These are phyloP conservation scores for Serrognathus titanus DNA, from an alignment of 2,888 invertebrate species.

Conservation along the genomic window DNA sequence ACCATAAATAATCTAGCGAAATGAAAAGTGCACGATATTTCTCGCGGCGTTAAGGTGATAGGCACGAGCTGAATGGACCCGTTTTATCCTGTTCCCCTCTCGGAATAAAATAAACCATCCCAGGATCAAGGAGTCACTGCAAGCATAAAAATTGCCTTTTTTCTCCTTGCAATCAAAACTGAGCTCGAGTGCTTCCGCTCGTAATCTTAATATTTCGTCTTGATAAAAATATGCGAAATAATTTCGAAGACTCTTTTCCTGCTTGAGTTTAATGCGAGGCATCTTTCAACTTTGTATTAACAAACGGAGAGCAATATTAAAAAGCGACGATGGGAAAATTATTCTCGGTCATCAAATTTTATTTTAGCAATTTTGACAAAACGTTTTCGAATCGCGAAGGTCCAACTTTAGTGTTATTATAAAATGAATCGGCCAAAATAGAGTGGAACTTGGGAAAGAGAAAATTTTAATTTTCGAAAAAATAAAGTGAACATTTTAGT, in stretches of 20 bases:
- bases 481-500: no score
- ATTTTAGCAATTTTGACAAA: no score
- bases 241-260: neutral
- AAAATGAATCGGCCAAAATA: no score
- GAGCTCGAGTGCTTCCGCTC: constrained; percentile 35
- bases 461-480: no score
- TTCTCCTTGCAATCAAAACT: constrained; percentile 38
- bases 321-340: no score
- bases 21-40: constrained; percentile 5
- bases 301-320: no score
- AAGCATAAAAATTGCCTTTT: constrained; percentile 46
- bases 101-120: constrained; percentile 26
- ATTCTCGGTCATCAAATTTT: no score
- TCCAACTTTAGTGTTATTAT: no score
- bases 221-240: constrained; percentile 4
- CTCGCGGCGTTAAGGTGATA: neutral
- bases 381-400: no score
- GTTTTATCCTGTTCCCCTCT: constrained; percentile 11
- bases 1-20: neutral
- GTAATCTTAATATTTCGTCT: constrained; percentile 41
- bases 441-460: no score
- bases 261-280: no score
- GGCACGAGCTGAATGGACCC: neutral
- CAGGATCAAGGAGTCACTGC: constrained; percentile 33
- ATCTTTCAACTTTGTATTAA: no score